Percentiles rank a stretch among this genome's conserved stretches.
Evolutionary conservation across 1,140 invertebrate genomes (phyloP).

Genomic region (Macrobrachium nipponense): DNA sequence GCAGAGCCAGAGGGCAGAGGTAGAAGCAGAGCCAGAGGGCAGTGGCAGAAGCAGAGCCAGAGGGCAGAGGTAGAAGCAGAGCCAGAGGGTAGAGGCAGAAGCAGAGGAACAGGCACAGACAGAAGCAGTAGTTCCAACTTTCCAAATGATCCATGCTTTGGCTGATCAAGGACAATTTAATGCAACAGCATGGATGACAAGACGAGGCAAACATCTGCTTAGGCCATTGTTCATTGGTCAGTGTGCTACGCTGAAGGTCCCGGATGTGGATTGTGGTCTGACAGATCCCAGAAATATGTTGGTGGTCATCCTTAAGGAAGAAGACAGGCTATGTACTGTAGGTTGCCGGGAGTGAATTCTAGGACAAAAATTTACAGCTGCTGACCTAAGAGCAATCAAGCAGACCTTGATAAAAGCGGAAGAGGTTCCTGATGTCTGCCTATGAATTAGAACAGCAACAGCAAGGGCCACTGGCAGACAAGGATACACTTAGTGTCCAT

Average conservation of each 20-base stretch:
- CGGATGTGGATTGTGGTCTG: not conserved
- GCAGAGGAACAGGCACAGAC: not conserved
- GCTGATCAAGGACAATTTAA: not conserved
- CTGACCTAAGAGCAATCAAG: not conserved
- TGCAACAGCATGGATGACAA: not conserved
- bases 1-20: too few species aligned
- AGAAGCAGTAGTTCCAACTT: not conserved
- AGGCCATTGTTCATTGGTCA: not conserved
- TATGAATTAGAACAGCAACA: not conserved
- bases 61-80: not conserved
- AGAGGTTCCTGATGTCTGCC: conserved; percentile 2
- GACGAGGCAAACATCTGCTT: not conserved
- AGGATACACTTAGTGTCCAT: not conserved
- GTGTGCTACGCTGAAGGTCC: too few species aligned
- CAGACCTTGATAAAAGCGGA: not conserved
- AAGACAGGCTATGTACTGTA: not conserved
- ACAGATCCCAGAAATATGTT: not conserved
- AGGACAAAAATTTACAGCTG: not conserved
- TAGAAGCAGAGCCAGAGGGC: not conserved
- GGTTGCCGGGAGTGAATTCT: not conserved
- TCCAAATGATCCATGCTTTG: not conserved
- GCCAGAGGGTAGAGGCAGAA: not conserved
- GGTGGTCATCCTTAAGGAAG: not conserved
- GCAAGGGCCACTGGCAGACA: not conserved
- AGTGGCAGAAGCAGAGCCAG: not conserved